Evolutionary conservation across 30 jellyfish, hydroid and myxozoan species (phyloP), one percentile per base, ranked within the genome.

Genomic region (Nemopilema nomurai): DNA sequence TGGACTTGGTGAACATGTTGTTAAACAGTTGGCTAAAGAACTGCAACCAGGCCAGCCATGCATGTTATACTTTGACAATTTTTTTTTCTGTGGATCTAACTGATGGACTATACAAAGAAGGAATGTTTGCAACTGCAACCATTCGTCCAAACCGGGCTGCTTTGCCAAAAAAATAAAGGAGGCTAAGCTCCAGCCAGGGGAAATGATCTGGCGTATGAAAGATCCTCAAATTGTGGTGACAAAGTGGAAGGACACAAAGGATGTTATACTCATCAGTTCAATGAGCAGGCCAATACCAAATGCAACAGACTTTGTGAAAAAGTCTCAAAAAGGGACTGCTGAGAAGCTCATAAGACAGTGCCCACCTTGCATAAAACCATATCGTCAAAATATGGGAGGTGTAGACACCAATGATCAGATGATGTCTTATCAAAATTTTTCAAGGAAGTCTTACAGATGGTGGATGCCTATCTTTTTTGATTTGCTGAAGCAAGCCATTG

Each of bases 331-430:
- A 76, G 86, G 86, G 76, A 76, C 86, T 20, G 86, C 76, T 52
- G 75, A 76, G 23, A 76, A 76, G 76, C 49, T 76, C 17, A 9
- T 16, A 20, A 4, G 75, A 16, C 86, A 76, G 50, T 76, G 86
- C 24, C 86, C 76, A 76, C 86, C 86, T 50, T 17, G 86, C 53
- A n/a, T n/a, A n/a, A n/a, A n/a, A n/a, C n/a, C 74, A 74, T 73
- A 13, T 73, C 74, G 32, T 73, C 49, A 4, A 74, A n/a, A n/a
- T n/a, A n/a, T n/a, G n/a, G n/a, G n/a, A n/a, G n/a, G n/a, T n/a
- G n/a, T n/a, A n/a, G n/a, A 74, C 32, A 74, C 84, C 71, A 31
- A 74, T 49, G 84, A 74, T 41, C 84, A 74, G 30, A 74, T 30
- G 84, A 74, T 74, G 84, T 24, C 84, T 29, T 74, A 74, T 49